phyloP scores from a whole-genome alignment of 2,888 invertebrate species.

The Tyria jacobaeae region DNA sequence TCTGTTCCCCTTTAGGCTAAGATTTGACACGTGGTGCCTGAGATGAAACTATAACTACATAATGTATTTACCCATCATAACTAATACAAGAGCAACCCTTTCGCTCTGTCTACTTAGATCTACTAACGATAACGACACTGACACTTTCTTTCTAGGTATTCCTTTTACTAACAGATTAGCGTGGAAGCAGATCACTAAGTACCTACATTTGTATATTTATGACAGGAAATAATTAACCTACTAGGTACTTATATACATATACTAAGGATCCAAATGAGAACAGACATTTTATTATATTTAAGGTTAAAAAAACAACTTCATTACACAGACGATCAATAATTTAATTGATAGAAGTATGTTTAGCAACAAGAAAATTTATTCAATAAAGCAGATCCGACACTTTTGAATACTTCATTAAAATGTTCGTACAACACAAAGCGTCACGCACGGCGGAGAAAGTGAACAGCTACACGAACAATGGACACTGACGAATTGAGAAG shows the following conservation, averaged over 20 bases:
- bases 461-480: constrained; percentile 62
- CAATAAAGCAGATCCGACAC: neutral
- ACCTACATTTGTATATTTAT: constrained; percentile 11
- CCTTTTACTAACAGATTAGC: constrained; percentile 20
- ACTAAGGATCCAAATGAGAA: neutral
- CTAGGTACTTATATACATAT: too few species aligned
- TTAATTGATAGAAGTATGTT: neutral
- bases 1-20: neutral
- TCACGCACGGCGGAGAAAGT: constrained; percentile 73
- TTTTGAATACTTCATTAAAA: constrained; percentile 19
- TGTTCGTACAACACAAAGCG: constrained; percentile 36
- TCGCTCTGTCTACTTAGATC: constrained; percentile 17
- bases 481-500: constrained; percentile 56
- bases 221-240: neutral
- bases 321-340: neutral
- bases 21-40: neutral
- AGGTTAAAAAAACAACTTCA: neutral
- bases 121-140: constrained; percentile 10
- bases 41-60: too few species aligned
- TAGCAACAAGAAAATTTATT: constrained; percentile 1
- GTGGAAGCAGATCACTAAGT: constrained; percentile 15
- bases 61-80: neutral
- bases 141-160: constrained; percentile 17
- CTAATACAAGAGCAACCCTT: constrained; percentile 19
- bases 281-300: neutral